A percentile compares a stretch with the other conserved stretches of the same genome.
phyloP scores from a whole-genome alignment of 2,888 invertebrate genomes.

The Cactoblastis cactorum region DNA sequence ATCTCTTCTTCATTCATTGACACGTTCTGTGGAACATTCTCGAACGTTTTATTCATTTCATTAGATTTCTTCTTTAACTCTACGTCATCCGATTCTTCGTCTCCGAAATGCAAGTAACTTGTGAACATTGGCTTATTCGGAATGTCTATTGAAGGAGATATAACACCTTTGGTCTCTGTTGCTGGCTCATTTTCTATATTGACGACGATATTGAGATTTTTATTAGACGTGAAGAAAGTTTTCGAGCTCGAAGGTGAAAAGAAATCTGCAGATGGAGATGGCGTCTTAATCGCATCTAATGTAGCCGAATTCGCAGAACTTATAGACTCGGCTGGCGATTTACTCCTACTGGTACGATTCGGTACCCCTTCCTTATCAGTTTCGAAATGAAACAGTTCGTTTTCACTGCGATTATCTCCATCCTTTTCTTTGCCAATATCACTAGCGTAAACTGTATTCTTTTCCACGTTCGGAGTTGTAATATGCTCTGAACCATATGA shows the following conservation, averaged over 20 bases:
- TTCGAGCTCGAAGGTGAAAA: conserved; percentile 44
- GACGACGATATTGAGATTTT: conserved; percentile 36
- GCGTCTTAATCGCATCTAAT: conserved; percentile 49
- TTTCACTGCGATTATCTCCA: conserved; percentile 87
- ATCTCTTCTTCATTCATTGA: conserved; percentile 39
- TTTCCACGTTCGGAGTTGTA: conserved; percentile 62
- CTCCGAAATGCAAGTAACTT: conserved; percentile 68
- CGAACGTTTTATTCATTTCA: conserved; percentile 36
- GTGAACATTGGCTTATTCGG: conserved; percentile 74
- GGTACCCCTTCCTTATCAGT: conserved; percentile 66
- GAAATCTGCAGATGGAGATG: conserved; percentile 69
- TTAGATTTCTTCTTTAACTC: conserved; percentile 36
- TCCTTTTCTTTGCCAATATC: conserved; percentile 68
- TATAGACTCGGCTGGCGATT: conserved; percentile 66
- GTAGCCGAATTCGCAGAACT: conserved; percentile 56
- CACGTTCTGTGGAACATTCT: conserved; percentile 26
- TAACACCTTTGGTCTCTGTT: conserved; percentile 41
- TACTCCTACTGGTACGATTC: conserved; percentile 59
- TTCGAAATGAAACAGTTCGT: conserved; percentile 79
- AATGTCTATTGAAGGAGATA: conserved; percentile 86
- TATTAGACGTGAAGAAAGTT: conserved; percentile 33
- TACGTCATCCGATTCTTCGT: conserved; percentile 47
- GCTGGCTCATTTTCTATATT: conserved; percentile 34
- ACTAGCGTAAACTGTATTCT: conserved; percentile 37
- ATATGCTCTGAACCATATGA: conserved; percentile 73